phyloP scores from a whole-genome alignment of 1,140 invertebrate genomes.

The Lordiphosa collinella region DNA sequence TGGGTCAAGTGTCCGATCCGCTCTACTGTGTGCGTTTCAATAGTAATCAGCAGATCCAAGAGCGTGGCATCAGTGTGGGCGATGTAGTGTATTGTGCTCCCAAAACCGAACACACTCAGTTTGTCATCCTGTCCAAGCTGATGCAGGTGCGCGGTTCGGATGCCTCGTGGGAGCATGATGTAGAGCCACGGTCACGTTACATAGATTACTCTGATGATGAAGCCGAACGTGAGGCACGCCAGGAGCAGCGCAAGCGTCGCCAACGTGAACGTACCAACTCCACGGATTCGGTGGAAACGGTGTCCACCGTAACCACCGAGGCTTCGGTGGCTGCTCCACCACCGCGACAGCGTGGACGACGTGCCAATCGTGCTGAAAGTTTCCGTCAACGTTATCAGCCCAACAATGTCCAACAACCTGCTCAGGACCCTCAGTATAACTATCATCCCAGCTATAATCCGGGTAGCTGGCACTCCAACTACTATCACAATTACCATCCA shows the following conservation, averaged over 20 bases:
- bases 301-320: conserved; percentile 25
- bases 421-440: conserved; percentile 30
- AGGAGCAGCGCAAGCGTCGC: conserved; percentile 73
- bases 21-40: conserved; percentile 92
- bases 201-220: conserved; percentile 95
- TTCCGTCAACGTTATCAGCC: conserved; percentile 23
- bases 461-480: conserved; percentile 77
- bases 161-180: conserved; percentile 90
- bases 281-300: conserved; percentile 46
- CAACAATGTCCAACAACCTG: not conserved
- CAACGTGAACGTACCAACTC: conserved; percentile 52
- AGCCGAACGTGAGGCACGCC: conserved; percentile 83
- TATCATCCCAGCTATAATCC: conserved; percentile 71
- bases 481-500: conserved; percentile 64
- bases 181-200: conserved; percentile 87
- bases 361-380: conserved; percentile 32
- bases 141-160: conserved; percentile 89
- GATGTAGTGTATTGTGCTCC: conserved; percentile 90
- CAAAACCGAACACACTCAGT: conserved; percentile 85
- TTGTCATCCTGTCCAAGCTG: conserved; percentile 87
- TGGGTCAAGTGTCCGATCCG: conserved; percentile 89
- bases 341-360: conserved; percentile 43
- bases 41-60: conserved; percentile 85
- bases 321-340: conserved; percentile 17
- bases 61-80: conserved; percentile 83